Percentiles rank a stretch among this genome's conserved stretches.
Conservation (phyloP, 2,888 invertebrate species). For the Trissolcus japonicus region DNA sequence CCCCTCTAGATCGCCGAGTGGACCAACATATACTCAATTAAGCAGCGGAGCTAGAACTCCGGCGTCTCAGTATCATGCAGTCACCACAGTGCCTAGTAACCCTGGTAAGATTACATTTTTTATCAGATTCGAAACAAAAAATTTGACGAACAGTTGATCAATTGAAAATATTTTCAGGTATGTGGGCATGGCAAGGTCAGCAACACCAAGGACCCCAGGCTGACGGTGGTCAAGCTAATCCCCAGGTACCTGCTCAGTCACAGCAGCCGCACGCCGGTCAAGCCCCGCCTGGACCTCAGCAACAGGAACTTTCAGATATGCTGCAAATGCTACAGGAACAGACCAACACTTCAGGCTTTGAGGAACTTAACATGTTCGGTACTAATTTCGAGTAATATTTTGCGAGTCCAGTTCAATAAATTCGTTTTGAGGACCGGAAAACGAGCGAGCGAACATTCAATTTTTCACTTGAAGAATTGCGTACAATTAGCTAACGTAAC, state of each 20-base stretch:
- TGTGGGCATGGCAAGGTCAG: conserved; percentile 86
- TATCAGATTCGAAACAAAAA: conserved; percentile 9
- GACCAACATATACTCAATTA: conserved; percentile 88
- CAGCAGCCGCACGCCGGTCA: conserved; percentile 72
- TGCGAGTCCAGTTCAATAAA: background rate
- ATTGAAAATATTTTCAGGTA: conserved; percentile 77
- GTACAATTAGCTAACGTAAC: conserved; percentile 9
- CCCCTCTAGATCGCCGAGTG: conserved; percentile 89
- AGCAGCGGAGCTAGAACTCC: conserved; percentile 82
- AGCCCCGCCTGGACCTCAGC: conserved; percentile 81
- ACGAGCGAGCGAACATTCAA: conserved; percentile 31
- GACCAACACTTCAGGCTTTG: conserved; percentile 88
- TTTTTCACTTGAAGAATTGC: conserved; percentile 24
- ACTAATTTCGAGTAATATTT: conserved; percentile 83
- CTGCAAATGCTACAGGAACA: conserved; percentile 92
- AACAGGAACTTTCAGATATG: conserved; percentile 93
- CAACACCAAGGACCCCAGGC: conserved; percentile 71
- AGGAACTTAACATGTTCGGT: conserved; percentile 94
- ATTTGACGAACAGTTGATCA: conserved; percentile 15
- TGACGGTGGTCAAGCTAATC: conserved; percentile 69
- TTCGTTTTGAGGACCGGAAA: background rate
- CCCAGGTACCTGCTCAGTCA: conserved; percentile 69
- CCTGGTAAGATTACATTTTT: conserved; percentile 64
- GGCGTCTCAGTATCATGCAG: conserved; percentile 77
- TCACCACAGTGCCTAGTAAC: conserved; percentile 76